Percentiles rank a stretch among this genome's conserved stretches.
phyloP scores from a whole-genome alignment of 30 jellyfish, hydroid and myxozoan species.

The Chironex yamaguchii region DNA sequence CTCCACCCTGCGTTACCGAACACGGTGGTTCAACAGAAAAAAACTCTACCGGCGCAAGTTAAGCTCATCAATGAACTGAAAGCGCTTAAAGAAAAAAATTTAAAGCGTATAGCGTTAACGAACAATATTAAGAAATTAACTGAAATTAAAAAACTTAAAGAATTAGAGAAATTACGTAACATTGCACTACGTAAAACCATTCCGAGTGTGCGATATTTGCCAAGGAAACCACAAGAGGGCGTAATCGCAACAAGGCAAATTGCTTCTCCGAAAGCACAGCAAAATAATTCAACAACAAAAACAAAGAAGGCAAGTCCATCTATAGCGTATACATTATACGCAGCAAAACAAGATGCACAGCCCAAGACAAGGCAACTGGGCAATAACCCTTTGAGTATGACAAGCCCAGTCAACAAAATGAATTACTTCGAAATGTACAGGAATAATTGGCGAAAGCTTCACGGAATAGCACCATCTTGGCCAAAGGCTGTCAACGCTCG shows the following conservation, averaged over 20 bases:
- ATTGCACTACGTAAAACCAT: not conserved
- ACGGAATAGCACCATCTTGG: constrained; percentile 5
- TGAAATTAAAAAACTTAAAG: not conserved
- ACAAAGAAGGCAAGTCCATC: not conserved
- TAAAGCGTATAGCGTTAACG: too few relatives aligned
- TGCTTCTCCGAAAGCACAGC: not conserved
- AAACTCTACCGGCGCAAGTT: too few relatives aligned
- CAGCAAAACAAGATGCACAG: not conserved
- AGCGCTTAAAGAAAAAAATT: too few relatives aligned
- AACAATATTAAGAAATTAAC: too few relatives aligned
- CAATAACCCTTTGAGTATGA: too few relatives aligned
- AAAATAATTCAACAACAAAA: not conserved
- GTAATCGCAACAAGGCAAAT: not conserved
- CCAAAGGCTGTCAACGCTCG: constrained; percentile 40
- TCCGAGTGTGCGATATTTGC: not conserved
- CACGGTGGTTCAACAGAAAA: too few relatives aligned
- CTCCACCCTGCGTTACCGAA: too few relatives aligned
- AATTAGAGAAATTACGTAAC: not conserved
- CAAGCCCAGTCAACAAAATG: not conserved
- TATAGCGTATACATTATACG: not conserved
- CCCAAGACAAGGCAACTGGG: not conserved
- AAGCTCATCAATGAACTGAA: too few relatives aligned
- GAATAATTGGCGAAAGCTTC: constrained; percentile 8
- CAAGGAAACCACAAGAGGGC: not conserved
- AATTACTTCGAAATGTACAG: not conserved